Base-by-base conservation (phyloP, 2,797 vertebrate species). In the Ciconia nigra region DNA sequence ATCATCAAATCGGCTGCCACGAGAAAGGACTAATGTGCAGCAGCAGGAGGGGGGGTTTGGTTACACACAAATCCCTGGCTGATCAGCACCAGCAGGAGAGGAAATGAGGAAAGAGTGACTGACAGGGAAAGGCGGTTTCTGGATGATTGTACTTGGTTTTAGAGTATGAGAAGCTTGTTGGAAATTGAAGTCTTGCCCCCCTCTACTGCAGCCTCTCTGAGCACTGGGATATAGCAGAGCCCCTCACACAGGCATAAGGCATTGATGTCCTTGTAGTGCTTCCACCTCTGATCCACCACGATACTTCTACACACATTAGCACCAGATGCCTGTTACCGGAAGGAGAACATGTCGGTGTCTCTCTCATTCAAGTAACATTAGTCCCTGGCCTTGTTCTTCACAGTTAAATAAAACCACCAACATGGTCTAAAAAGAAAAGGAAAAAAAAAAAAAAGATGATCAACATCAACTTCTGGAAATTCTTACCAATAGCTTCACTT, bases 381-480 rank as follows among this genome's bases (percentile, higher is more conserved):
- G 91, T 35, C 74, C 91, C 80, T 93, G 94, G 94, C 85, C 25
- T n/a, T 95, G 90, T 76, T 94, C 95, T 72, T 96, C 80, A 90
- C 62, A 94, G 83, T 74, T 83, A 93, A 92, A 91, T 51, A 77
- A 93, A 97, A 84, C 94, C 92, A 95, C 87, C 91, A 89, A 83
- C 72, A 66, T 29, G 74, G 93, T 85, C 72, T 96, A 92, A 95
- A 74, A 55, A 79, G 46, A 95, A 93, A 77, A 76, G 8, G 83
- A 33, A 41, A 13, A 89, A 91, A 93, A 46, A 91, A 6, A 39
- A 47, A 37, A 37, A 37, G 37, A 37, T 37, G 3, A 93, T 94
- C 95, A 95, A 97, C 79, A 97, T 83, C 93, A 96, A 87, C 95
- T 96, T 87, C 91, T 98, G 98, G 97, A 98, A 98, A 97, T 83